Evolutionary conservation across 1,140 invertebrate genomes (phyloP).

Genomic region (Grapholita molesta): DNA sequence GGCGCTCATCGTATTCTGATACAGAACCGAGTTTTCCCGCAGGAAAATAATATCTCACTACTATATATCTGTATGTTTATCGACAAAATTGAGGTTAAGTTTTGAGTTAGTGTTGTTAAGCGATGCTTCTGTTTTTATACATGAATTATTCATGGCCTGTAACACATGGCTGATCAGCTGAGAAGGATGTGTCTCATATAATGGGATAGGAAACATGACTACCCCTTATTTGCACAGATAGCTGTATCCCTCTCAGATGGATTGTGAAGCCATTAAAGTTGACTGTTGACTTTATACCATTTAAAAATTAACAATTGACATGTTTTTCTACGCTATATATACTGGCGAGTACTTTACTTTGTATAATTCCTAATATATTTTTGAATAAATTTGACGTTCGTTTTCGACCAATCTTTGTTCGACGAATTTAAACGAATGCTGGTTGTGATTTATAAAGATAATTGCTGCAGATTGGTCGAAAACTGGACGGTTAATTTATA

Average conservation of each 20-base stretch:
- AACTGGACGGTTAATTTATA: background rate
- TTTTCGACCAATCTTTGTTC: conserved; percentile 8
- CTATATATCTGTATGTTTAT: background rate
- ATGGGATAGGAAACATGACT: background rate
- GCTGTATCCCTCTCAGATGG: background rate
- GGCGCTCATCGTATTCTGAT: too few relatives aligned
- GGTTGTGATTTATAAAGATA: conserved; percentile 11
- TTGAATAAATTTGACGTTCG: background rate
- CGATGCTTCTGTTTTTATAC: background rate
- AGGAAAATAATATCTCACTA: too few relatives aligned
- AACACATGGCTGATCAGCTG: background rate
- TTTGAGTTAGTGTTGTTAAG: background rate
- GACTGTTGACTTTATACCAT: background rate
- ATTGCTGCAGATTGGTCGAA: conserved; percentile 6
- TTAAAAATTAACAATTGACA: background rate
- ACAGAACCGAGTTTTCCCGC: too few relatives aligned
- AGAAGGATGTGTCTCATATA: background rate
- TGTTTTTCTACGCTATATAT: background rate
- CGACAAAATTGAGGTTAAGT: background rate
- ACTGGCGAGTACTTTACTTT: background rate
- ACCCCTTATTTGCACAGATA: background rate
- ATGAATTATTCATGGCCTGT: background rate
- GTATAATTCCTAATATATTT: background rate
- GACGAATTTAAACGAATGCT: conserved; percentile 15
- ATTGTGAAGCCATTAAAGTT: background rate